These are phyloP conservation scores for Euleptes europaea DNA, from an alignment of 2,113 vertebrate species.

Conservation along the genomic window DNA sequence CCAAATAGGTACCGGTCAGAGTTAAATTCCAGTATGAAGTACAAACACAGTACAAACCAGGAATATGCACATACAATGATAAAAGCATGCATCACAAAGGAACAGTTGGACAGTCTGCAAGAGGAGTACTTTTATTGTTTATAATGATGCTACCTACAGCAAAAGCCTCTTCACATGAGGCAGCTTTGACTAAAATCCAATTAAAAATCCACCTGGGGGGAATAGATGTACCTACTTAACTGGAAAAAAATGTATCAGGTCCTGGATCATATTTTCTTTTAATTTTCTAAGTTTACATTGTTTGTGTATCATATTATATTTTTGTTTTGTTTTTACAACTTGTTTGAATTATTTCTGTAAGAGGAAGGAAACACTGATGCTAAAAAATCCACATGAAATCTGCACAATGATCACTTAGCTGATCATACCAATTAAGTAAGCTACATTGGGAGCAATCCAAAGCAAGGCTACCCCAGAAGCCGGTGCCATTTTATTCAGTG, in stretches of 20 bases:
- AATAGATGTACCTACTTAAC: background rate
- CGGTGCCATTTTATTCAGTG: no score
- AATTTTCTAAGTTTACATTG: background rate
- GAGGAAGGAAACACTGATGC: background rate
- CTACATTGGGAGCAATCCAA: background rate
- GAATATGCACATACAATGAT: background rate
- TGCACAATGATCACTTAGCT: background rate
- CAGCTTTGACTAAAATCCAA: conserved; percentile 18
- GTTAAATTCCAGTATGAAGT: background rate
- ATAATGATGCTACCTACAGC: conserved; percentile 6
- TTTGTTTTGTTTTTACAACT: background rate
- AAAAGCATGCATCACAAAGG: conserved; percentile 5
- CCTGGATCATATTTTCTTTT: background rate
- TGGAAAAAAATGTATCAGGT: background rate
- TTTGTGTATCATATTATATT: background rate
- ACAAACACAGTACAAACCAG: background rate
- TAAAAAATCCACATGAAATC: background rate
- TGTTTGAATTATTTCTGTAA: background rate
- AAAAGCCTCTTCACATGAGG: conserved; percentile 1
- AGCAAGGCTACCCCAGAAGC: no score
- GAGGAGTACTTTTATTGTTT: conserved; percentile 17
- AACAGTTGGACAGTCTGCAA: background rate
- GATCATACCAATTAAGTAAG: background rate
- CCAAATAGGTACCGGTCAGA: background rate
- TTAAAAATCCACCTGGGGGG: conserved; percentile 21